A percentile compares a stretch with the other conserved stretches of the same genome.
Evolutionary conservation across 2,888 invertebrate species (phyloP).

Genomic region (Leucophora obtusa): DNA sequence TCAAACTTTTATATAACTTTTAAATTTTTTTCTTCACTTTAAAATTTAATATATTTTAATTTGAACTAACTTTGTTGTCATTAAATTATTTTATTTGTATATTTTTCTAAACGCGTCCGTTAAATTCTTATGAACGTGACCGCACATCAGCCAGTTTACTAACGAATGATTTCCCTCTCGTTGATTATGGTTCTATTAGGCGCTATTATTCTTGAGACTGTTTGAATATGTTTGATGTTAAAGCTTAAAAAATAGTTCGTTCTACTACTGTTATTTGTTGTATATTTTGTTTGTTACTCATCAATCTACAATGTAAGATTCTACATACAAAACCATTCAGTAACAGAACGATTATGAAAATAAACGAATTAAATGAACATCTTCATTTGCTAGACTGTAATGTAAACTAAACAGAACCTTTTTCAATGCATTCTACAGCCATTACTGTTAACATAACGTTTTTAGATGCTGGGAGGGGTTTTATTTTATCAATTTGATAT

Average conservation of each 20-base stretch:
- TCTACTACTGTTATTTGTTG: slow-evolving; percentile 36
- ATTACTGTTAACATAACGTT: slow-evolving; percentile 11
- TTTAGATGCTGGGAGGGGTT: slow-evolving; percentile 49
- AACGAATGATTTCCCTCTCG: slow-evolving; percentile 64
- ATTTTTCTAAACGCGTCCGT: slow-evolving; percentile 53
- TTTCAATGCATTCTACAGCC: slow-evolving; percentile 1
- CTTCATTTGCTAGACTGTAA: slow-evolving; percentile 19
- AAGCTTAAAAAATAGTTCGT: slow-evolving; percentile 46
- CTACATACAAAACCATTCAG: neutral
- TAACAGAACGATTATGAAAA: neutral
- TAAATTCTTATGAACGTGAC: slow-evolving; percentile 55
- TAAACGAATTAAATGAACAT: slow-evolving; percentile 30
- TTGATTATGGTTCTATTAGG: slow-evolving; percentile 59
- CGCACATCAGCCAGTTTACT: slow-evolving; percentile 62
- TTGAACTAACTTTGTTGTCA: slow-evolving; percentile 37
- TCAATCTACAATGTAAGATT: slow-evolving; percentile 27
- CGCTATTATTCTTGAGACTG: slow-evolving; percentile 46
- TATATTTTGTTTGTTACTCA: slow-evolving; percentile 31
- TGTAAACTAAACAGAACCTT: slow-evolving; percentile 11
- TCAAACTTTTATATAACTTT: slow-evolving; percentile 14
- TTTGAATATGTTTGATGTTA: slow-evolving; percentile 47
- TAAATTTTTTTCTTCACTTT: neutral
- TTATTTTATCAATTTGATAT: neutral
- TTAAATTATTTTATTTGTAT: slow-evolving; percentile 20
- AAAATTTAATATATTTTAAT: neutral